Conservation (phyloP, 2,113 vertebrate genomes). For the Hippocampus comes region DNA sequence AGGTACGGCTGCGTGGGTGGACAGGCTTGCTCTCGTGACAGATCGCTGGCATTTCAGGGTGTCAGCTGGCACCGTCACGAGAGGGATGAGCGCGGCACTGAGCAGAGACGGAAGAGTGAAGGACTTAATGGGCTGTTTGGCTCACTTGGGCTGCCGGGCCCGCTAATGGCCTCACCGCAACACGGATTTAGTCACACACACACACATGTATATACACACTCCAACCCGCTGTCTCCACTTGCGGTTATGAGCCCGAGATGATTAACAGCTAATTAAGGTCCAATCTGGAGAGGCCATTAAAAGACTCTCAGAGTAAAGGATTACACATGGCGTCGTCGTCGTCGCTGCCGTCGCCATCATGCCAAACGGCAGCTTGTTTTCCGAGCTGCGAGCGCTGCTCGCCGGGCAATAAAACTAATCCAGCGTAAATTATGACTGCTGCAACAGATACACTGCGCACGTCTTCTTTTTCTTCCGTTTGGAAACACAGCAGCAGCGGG, state of each 20-base stretch:
- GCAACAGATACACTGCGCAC: not conserved
- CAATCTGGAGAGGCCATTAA: conserved; percentile 75
- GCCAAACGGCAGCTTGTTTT: conserved; percentile 62
- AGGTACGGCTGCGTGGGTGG: conserved; percentile 57
- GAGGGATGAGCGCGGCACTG: conserved; percentile 72
- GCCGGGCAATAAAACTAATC: conserved; percentile 21
- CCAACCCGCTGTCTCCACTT: conserved; percentile 61
- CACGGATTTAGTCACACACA: conserved; percentile 10
- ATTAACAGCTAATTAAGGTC: conserved; percentile 80
- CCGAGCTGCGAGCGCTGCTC: conserved; percentile 37
- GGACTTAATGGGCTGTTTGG: conserved; percentile 72
- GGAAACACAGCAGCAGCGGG: not conserved
- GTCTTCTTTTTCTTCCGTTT: not conserved
- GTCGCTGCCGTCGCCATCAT: conserved; percentile 22
- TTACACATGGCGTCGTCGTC: conserved; percentile 12
- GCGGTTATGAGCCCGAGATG: conserved; percentile 75
- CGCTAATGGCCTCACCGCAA: conserved; percentile 70
- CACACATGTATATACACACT: conserved; percentile 40
- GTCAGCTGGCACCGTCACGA: conserved; percentile 78
- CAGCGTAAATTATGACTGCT: not conserved
- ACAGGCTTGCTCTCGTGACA: conserved; percentile 70
- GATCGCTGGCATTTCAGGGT: conserved; percentile 83
- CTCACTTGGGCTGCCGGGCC: conserved; percentile 69
- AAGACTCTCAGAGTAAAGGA: conserved; percentile 66
- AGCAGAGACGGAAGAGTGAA: conserved; percentile 61